Percentiles rank a stretch among this genome's conserved stretches.
These are phyloP conservation scores for Heliconius hortense DNA, from an alignment of 2,888 invertebrate genomes.

Conservation along the genomic window DNA sequence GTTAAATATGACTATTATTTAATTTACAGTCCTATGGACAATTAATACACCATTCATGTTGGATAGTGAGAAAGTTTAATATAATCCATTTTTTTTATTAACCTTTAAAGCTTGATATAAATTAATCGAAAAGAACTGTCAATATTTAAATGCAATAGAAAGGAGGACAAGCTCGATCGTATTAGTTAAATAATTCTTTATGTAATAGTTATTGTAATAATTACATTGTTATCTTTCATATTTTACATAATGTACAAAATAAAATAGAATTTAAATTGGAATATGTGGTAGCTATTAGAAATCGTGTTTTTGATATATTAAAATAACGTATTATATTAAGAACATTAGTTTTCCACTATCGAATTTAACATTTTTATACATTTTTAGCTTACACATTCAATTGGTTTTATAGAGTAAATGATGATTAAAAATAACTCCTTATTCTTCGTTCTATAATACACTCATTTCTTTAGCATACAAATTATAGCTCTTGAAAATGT, in stretches of 20 bases:
- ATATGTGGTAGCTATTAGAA: conserved; percentile 6
- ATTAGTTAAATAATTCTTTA: neutral
- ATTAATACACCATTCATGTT: neutral
- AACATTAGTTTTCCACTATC: neutral
- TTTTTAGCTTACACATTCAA: neutral
- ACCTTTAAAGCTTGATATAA: neutral
- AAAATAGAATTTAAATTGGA: conserved; percentile 1
- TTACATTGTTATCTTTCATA: conserved; percentile 1
- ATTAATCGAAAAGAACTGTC: neutral
- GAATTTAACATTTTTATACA: neutral
- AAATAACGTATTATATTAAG: neutral
- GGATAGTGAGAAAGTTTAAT: neutral
- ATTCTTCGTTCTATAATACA: neutral
- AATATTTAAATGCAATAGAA: neutral
- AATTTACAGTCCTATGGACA: neutral
- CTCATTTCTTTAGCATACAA: neutral
- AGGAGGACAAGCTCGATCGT: neutral
- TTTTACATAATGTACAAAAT: conserved; percentile 13
- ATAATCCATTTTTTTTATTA: neutral
- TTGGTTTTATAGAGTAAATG: neutral
- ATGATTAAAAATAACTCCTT: neutral
- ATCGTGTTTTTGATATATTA: neutral
- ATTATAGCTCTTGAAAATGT: no score
- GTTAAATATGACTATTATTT: neutral
- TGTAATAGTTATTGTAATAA: conserved; percentile 1